Conservation (phyloP, 2,113 vertebrate genomes). For the Notothenia coriiceps region DNA sequence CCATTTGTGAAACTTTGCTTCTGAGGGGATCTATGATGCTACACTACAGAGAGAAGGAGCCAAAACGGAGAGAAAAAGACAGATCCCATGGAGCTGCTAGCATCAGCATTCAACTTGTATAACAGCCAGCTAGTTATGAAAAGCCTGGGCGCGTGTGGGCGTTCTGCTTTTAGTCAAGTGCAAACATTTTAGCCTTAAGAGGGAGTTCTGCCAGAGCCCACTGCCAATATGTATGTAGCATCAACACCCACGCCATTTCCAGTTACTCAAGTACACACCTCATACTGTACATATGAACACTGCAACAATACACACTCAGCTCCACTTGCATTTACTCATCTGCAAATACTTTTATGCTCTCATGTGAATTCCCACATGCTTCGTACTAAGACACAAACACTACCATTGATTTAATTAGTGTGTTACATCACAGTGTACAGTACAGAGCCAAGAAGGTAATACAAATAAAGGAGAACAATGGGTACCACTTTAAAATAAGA, state of each 20-base stretch:
- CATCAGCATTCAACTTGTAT: constrained; percentile 77
- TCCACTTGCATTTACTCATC: constrained; percentile 25
- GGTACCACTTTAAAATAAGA: no score
- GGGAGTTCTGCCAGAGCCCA: constrained; percentile 54
- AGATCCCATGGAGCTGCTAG: constrained; percentile 49
- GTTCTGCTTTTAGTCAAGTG: constrained; percentile 84
- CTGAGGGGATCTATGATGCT: constrained; percentile 51
- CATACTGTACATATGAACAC: constrained; percentile 24
- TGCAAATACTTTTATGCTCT: constrained; percentile 25
- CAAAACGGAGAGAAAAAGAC: constrained; percentile 28
- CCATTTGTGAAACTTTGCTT: constrained; percentile 69
- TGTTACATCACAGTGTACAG: constrained; percentile 12
- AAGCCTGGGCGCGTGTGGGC: constrained; percentile 75
- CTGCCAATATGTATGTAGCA: constrained; percentile 75
- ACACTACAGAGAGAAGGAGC: constrained; percentile 30
- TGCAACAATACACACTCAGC: constrained; percentile 9
- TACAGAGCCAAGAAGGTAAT: constrained; percentile 4
- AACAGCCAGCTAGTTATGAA: constrained; percentile 78
- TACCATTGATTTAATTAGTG: constrained; percentile 38
- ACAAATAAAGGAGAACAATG: background rate
- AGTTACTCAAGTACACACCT: constrained; percentile 40
- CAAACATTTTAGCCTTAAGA: constrained; percentile 86
- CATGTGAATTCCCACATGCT: constrained; percentile 22
- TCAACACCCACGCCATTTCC: constrained; percentile 73
- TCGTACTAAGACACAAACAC: background rate